A percentile compares a stretch with the other conserved stretches of the same genome.
phyloP scores from a whole-genome alignment of 2,888 invertebrate genomes.

The Eupeodes luniger region DNA sequence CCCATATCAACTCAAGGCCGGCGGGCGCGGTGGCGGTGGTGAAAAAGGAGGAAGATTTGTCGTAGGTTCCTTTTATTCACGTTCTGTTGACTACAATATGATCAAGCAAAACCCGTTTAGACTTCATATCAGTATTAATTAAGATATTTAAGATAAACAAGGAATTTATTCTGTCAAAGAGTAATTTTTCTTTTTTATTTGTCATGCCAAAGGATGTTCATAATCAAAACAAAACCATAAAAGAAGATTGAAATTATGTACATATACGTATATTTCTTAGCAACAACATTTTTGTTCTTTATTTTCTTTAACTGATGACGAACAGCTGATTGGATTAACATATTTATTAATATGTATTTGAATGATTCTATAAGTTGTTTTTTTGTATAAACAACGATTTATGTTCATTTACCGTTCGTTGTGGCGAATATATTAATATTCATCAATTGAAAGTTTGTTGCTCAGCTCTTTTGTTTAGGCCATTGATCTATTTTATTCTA shows the following conservation, averaged over 20 bases:
- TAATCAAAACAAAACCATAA: constrained; percentile 20
- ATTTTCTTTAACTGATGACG: not conserved
- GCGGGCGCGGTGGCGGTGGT: not conserved
- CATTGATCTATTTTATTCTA: constrained; percentile 19
- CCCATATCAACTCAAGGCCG: not conserved
- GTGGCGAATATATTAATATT: not conserved
- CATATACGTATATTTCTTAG: not conserved
- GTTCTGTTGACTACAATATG: constrained; percentile 16
- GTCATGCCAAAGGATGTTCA: not conserved
- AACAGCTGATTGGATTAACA: constrained; percentile 21
- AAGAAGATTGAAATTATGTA: not conserved
- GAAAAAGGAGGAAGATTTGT: not conserved
- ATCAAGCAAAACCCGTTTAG: constrained; percentile 6
- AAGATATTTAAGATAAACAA: not conserved
- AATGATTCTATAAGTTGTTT: not conserved
- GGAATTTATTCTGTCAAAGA: not conserved
- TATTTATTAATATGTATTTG: not conserved
- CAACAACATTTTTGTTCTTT: not conserved
- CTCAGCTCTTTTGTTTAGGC: constrained; percentile 30
- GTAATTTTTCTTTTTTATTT: not conserved
- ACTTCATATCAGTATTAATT: not conserved
- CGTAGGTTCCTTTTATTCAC: constrained; percentile 47
- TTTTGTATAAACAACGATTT: not conserved
- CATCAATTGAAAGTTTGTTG: constrained; percentile 10
- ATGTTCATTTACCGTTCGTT: constrained; percentile 6